Conservation (phyloP, 2,888 invertebrate species). For the Acanthococcus lagerstroemiae region DNA sequence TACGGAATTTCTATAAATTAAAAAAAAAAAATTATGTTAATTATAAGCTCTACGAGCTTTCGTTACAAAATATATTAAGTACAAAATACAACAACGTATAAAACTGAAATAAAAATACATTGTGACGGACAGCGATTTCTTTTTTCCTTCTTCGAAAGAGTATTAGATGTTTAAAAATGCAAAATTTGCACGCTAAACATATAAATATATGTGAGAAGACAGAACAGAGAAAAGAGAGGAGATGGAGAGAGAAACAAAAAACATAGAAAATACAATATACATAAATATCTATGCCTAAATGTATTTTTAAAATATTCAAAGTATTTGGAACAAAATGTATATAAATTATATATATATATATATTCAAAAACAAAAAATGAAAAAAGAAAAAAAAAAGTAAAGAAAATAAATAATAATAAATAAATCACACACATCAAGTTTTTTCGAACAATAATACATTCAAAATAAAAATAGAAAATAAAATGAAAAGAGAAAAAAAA, state of each 20-base stretch:
- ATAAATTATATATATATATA: slow-evolving; percentile 12
- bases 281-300: not conserved
- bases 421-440: slow-evolving; percentile 25
- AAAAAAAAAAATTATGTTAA: too few species aligned
- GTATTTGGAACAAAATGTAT: not conserved
- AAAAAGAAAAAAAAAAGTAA: not conserved
- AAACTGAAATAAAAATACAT: too few species aligned
- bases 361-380: not conserved
- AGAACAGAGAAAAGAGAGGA: not conserved
- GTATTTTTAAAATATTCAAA: not conserved
- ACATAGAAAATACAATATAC: not conserved
- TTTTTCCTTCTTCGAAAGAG: too few species aligned
- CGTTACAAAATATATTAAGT: too few species aligned
- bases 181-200: not conserved
- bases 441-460: slow-evolving; percentile 13
- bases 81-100: too few species aligned
- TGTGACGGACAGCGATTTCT: too few species aligned
- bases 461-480: slow-evolving; percentile 20
- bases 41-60: too few species aligned
- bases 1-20: too few species aligned
- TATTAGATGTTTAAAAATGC: too few species aligned
- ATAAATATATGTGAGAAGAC: not conserved
- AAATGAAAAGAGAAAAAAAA: slow-evolving; percentile 13
- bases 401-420: slow-evolving; percentile 2
- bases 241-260: not conserved